Evolutionary conservation across 2,888 invertebrate species (phyloP).

Genomic region (Busseola fusca): DNA sequence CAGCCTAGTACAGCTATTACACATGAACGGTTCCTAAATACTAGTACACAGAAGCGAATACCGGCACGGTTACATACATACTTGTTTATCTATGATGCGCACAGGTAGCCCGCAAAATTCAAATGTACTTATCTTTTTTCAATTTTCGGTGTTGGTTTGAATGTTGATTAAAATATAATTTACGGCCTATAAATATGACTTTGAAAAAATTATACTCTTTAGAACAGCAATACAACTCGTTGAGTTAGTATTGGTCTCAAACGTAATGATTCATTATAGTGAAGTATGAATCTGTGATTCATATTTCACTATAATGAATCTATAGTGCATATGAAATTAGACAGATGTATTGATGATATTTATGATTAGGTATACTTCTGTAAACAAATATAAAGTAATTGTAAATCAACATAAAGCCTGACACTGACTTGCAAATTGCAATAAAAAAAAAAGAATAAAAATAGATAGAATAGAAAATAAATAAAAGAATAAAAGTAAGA

Average conservation of each 20-base stretch:
- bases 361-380: background rate
- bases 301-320: too few relatives aligned
- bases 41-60: conserved; percentile 19
- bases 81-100: conserved; percentile 15
- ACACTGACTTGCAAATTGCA: background rate
- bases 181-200: background rate
- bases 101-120: too few relatives aligned
- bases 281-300: too few relatives aligned
- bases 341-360: background rate
- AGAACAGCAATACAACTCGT: background rate
- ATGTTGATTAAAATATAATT: too few relatives aligned
- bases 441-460: too few relatives aligned
- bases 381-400: background rate
- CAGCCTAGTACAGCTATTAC: conserved; percentile 25
- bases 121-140: too few relatives aligned
- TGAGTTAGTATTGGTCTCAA: background rate
- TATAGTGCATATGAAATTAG: too few relatives aligned
- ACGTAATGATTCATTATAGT: background rate
- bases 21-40: conserved; percentile 23
- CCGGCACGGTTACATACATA: conserved; percentile 39
- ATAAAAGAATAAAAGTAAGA: too few relatives aligned
- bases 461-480: too few relatives aligned
- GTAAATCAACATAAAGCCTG: background rate
- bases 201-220: background rate
- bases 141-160: too few relatives aligned